Conservation (phyloP, 2,113 vertebrate genomes). For the Sterna hirundo region DNA sequence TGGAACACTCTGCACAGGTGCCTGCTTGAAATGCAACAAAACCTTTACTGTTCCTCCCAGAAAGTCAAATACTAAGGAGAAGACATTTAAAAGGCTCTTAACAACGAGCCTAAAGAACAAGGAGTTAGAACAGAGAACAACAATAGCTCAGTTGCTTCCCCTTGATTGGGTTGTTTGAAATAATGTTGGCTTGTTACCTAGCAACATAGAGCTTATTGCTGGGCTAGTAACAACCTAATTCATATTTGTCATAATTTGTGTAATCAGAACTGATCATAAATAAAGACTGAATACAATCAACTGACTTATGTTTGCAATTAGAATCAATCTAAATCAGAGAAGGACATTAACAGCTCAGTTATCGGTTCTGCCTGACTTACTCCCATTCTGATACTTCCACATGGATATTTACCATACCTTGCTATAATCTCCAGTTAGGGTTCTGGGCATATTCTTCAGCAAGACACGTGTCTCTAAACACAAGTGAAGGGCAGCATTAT, state of each 20-base stretch:
- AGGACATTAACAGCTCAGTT: constrained; percentile 57
- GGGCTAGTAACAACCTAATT: constrained; percentile 70
- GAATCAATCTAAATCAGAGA: constrained; percentile 70
- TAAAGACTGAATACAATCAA: constrained; percentile 75
- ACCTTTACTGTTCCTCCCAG: not conserved
- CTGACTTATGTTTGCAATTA: constrained; percentile 78
- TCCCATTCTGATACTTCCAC: constrained; percentile 38
- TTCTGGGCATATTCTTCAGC: not conserved
- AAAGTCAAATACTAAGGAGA: not conserved
- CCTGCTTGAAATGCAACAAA: not conserved
- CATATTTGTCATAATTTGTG: constrained; percentile 82
- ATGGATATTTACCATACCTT: constrained; percentile 16
- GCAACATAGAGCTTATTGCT: constrained; percentile 76
- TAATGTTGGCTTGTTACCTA: constrained; percentile 76
- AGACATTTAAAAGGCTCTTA: constrained; percentile 44
- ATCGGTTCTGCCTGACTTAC: constrained; percentile 40
- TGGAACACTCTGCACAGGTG: not conserved
- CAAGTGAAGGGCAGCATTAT: not conserved
- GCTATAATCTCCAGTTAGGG: not conserved
- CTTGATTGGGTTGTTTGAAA: constrained; percentile 55
- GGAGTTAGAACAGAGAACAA: not conserved
- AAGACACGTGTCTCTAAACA: not conserved
- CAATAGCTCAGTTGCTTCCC: constrained; percentile 44
- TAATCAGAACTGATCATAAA: constrained; percentile 80
- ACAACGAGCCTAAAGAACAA: constrained; percentile 4